Conservation (phyloP, 2,797 vertebrate species). For the Petrocephalus sullivani region DNA sequence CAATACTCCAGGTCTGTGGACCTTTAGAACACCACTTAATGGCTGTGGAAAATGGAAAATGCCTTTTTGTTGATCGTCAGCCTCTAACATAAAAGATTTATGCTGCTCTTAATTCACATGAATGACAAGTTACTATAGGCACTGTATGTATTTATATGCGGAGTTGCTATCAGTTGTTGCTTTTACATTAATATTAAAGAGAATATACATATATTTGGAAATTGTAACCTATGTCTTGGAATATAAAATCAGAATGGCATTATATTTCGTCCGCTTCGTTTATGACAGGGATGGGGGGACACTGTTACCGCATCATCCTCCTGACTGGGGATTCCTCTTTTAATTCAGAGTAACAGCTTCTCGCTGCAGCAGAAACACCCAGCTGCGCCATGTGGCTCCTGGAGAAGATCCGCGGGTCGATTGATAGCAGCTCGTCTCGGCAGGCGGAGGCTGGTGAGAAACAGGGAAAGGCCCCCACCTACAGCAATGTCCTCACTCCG, state of each 20-base stretch:
- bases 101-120: not conserved
- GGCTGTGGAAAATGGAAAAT: not conserved
- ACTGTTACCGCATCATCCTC: not conserved
- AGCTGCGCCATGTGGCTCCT: conserved; percentile 43
- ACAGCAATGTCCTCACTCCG: conserved; percentile 92
- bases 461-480: conserved; percentile 56
- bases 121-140: not conserved
- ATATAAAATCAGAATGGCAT: not conserved
- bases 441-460: conserved; percentile 25
- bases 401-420: conserved; percentile 48
- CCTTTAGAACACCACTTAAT: not conserved
- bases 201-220: not conserved
- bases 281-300: not conserved
- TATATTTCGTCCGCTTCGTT: not conserved
- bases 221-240: not conserved
- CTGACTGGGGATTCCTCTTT: not conserved
- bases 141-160: not conserved
- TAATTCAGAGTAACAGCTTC: not conserved
- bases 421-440: conserved; percentile 38
- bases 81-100: not conserved
- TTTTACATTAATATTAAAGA: not conserved
- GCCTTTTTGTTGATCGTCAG: not conserved
- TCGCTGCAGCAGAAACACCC: not conserved
- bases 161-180: not conserved
- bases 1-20: not conserved